These are phyloP conservation scores for Solenopsis invicta DNA, from an alignment of 1,140 invertebrate species.

Conservation along the genomic window DNA sequence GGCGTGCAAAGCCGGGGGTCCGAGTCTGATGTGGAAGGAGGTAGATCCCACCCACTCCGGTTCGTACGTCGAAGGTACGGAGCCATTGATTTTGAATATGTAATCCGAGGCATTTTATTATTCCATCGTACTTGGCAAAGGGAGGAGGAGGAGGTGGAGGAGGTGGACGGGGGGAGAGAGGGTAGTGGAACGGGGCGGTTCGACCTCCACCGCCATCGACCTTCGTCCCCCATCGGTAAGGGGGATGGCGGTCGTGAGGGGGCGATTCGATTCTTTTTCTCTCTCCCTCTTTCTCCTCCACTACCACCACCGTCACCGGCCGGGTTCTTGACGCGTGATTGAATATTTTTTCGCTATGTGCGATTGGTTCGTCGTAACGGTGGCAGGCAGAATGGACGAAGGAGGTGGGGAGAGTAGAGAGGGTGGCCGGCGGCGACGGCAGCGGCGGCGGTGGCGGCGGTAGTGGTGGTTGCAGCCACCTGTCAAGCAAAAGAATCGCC, in stretches of 20 bases:
- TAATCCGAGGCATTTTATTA: constrained; percentile 86
- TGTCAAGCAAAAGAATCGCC: constrained; percentile 86
- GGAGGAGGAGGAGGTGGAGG: constrained; percentile 49
- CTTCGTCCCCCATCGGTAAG: constrained; percentile 71
- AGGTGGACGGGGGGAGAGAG: constrained; percentile 6
- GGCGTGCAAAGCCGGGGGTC: background rate
- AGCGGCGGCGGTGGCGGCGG: constrained; percentile 62
- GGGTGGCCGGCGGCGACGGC: constrained; percentile 56
- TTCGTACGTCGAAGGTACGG: constrained; percentile 78
- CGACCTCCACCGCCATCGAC: constrained; percentile 78
- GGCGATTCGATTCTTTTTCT: constrained; percentile 73
- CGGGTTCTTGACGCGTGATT: constrained; percentile 85
- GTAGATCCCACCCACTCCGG: constrained; percentile 77
- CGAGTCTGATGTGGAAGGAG: constrained; percentile 51
- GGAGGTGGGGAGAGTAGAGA: constrained; percentile 49
- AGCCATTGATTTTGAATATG: constrained; percentile 86
- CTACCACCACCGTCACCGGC: constrained; percentile 72
- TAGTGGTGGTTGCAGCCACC: constrained; percentile 81
- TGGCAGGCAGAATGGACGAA: constrained; percentile 79
- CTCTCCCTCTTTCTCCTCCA: constrained; percentile 69
- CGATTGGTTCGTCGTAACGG: constrained; percentile 85
- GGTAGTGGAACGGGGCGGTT: constrained; percentile 71
- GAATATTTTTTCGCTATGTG: constrained; percentile 86
- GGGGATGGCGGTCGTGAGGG: constrained; percentile 75
- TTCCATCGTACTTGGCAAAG: constrained; percentile 77